Evolutionary conservation across 2,797 vertebrate genomes (phyloP), one percentile per base, ranked within the genome.

Genomic region (Liparis tanakae): DNA sequence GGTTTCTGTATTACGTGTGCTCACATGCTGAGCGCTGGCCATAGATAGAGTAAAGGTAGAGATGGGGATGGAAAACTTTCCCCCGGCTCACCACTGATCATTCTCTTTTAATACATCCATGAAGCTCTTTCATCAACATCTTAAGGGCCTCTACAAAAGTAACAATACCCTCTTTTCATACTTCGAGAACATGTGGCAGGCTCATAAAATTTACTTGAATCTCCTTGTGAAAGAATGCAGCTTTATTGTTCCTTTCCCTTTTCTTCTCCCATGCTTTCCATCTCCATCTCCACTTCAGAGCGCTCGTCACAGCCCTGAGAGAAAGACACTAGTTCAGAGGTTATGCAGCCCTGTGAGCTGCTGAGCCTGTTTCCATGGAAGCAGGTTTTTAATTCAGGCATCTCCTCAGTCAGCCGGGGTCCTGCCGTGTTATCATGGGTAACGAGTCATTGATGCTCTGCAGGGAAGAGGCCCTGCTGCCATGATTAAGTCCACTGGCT

Each of bases 311-410:
- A 70, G 87, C 78, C 70, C 83, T 57, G 67, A 84, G 87, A 93
- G 87, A 92, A 93, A 92, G 85, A 87, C 83, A 25, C 72, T 83
- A 62, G 93, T 94, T 94, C 94, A 95, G 89, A 93, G 93, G 94
- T 94, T 86, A 92, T 22, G 80, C 83, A 74, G 85, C 80, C 50
- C 90, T 8, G 51, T 53, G 80, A 86, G 89, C 87, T 67, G 88
- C 90, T 77, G 84, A 87, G 86, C 67, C 80, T 39, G 91, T 95
- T 90, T 83, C 91, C 93, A 94, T 93, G 93, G 92, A 81, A 92
- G 90, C 91, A 6, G 69, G 75, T 57, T 87, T 93, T 95, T 92
- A 84, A 93, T 93, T 92, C 94, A 88, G 93, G 93, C 94, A 85
- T 91, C 88, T 88, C 88, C 86, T 81, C 74, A 80, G 90, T 87